A percentile compares a stretch with the other conserved stretches of the same genome.
phyloP scores from a whole-genome alignment of 2,888 invertebrate species.

The Hirudinaria manillensis region DNA sequence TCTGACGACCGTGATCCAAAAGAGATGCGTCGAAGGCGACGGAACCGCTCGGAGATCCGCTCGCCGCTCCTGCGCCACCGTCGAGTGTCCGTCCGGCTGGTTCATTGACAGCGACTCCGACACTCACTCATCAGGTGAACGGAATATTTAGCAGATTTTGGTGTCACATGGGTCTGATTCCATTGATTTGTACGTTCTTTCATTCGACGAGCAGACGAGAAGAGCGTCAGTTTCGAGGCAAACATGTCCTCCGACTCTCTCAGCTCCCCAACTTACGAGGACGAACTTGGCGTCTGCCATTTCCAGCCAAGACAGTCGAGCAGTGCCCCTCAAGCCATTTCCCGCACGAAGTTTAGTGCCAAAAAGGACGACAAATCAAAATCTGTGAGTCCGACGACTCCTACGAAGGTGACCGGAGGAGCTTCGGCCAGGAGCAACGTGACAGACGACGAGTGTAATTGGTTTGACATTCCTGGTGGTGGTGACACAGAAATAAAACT shows the following conservation, averaged over 20 bases:
- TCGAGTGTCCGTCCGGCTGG: not conserved
- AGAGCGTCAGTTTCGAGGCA: conserved; percentile 1
- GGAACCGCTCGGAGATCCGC: not conserved
- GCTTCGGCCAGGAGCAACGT: too few relatives aligned
- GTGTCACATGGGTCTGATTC: too few relatives aligned
- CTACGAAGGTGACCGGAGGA: too few relatives aligned
- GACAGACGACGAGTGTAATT: too few relatives aligned
- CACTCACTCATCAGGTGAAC: conserved; percentile 24
- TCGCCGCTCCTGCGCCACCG: not conserved
- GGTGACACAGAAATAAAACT: too few relatives aligned
- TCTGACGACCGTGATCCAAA: conserved; percentile 10
- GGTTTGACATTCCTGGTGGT: too few relatives aligned
- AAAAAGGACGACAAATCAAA: not conserved
- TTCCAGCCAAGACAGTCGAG: too few relatives aligned
- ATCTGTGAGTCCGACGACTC: not conserved
- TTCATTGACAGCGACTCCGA: conserved; percentile 22
- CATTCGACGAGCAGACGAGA: not conserved
- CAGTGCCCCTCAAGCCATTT: not conserved
- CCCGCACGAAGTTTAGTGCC: too few relatives aligned
- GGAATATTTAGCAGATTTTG: not conserved
- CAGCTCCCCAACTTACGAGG: conserved; percentile 4
- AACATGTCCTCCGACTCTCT: conserved; percentile 11
- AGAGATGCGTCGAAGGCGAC: not conserved
- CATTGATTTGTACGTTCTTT: too few relatives aligned
- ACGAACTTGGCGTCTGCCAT: not conserved